A percentile compares a stretch with the other conserved stretches of the same genome.
phyloP scores from a whole-genome alignment of 2,888 invertebrate genomes.

The Pyrocoelia pectoralis region DNA sequence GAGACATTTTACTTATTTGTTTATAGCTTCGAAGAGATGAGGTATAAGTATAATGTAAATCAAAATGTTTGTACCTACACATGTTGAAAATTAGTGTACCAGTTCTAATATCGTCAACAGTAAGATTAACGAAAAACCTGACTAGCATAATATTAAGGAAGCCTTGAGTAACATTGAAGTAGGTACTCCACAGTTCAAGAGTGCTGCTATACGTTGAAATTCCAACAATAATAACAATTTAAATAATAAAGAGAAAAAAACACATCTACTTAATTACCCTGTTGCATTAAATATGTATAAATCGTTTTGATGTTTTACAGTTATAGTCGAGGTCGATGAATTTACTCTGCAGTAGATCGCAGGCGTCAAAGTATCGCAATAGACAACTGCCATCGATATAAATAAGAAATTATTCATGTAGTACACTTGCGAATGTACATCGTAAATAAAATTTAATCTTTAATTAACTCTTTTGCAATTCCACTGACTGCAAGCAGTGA shows the following conservation, averaged over 20 bases:
- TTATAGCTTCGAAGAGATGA: no score
- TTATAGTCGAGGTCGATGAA: slow-evolving; percentile 21
- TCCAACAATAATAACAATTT: slow-evolving; percentile 1
- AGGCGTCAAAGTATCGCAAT: slow-evolving; percentile 21
- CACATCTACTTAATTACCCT: slow-evolving; percentile 6
- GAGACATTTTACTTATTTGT: no score
- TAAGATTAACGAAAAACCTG: no score
- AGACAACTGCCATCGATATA: slow-evolving; percentile 27
- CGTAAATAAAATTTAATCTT: slow-evolving; percentile 30
- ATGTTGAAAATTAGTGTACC: no score
- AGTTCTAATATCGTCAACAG: no score
- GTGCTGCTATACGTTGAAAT: neutral
- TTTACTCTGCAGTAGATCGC: slow-evolving; percentile 19
- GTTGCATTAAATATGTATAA: slow-evolving; percentile 13
- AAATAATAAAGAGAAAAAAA: slow-evolving; percentile 7
- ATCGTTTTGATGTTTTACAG: slow-evolving; percentile 12
- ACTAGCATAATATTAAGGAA: no score
- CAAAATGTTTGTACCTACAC: no score
- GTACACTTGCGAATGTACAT: slow-evolving; percentile 19
- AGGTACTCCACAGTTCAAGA: neutral
- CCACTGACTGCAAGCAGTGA: neutral
- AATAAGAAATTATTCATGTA: slow-evolving; percentile 24
- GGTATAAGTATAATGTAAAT: no score
- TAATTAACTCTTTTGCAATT: slow-evolving; percentile 24
- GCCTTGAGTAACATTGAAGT: no score